phyloP scores from a whole-genome alignment of 2,888 invertebrate species.

The Furcula furcula region DNA sequence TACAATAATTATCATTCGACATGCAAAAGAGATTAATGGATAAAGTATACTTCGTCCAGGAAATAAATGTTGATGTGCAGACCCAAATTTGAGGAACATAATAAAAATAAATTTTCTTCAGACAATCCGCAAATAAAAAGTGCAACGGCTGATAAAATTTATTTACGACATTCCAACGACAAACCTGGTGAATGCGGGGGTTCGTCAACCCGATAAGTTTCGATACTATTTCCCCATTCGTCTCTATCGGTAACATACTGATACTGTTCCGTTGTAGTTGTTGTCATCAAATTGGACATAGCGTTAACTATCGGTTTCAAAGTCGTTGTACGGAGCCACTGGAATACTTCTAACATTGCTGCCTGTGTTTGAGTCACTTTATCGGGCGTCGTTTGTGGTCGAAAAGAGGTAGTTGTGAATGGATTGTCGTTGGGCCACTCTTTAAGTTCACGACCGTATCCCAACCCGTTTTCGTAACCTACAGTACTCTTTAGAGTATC shows the following conservation, averaged over 20 bases:
- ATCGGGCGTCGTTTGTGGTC: constrained; percentile 66
- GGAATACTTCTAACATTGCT: constrained; percentile 77
- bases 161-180: constrained; percentile 74
- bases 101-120: constrained; percentile 35
- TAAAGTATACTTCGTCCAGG: constrained; percentile 18
- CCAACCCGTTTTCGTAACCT: constrained; percentile 68
- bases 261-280: constrained; percentile 55
- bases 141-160: constrained; percentile 63
- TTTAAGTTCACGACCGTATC: constrained; percentile 63
- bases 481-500: constrained; percentile 75
- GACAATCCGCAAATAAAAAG: constrained; percentile 64
- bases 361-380: constrained; percentile 76
- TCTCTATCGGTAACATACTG: constrained; percentile 64
- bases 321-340: constrained; percentile 75
- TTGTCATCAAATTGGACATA: constrained; percentile 58
- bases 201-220: constrained; percentile 78
- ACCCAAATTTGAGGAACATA: constrained; percentile 36
- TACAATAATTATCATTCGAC: constrained; percentile 16
- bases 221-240: constrained; percentile 74
- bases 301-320: constrained; percentile 71
- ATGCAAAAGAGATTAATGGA: constrained; percentile 33
- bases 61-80: constrained; percentile 29
- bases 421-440: constrained; percentile 79
- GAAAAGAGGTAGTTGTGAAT: constrained; percentile 71
- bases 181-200: constrained; percentile 78